Base-by-base conservation (phyloP, 2,797 vertebrate species). In the Liparis tanakae region DNA sequence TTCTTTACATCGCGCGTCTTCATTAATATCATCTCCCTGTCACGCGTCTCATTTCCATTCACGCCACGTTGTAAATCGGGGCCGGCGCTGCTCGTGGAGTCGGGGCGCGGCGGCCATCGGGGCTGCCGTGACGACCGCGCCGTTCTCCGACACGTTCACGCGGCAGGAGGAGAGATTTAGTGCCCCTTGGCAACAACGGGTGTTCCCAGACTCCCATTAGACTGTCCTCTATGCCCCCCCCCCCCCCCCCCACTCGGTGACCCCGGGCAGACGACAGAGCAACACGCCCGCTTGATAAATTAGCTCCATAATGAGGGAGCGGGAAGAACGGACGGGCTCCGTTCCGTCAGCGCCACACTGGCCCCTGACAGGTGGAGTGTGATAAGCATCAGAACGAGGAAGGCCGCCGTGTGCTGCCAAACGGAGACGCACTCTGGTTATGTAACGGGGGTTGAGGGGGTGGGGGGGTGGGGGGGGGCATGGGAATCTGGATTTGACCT, bases 301-400 rank as follows among this genome's bases (percentile, higher is more conserved):
- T 74, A 78, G 72, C 80, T 9, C 36, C 85, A 81, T 83, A 85
- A 90, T 85, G 88, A 91, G 61, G 67, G 85, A 88, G 80, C 89
- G 87, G 90, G 89, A 92, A 89, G 79, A 91, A 76, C 80, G 71
- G 84, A 76, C 80, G 71, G 84, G 70, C 86, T 85, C 81, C 73
- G 60, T 87, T 89, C 84, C 85, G 86, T 88, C 84, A 74, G 60
- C 73, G 76, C 70, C 76, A 87, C 79, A 85, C 70, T 72, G 58
- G 76, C 51, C 64, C 54, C 61, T 84, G 86, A 85, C 88, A 88
- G 80, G 78, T 83, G 61, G 76, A 75, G 85, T 84, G 87, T 90
- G 90, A 92, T 89, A 90, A 91, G 81, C 75, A 88, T 87, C 78
- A 67, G 76, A 82, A 84, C 78, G 76, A 87, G 74, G 79, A 57